Base-by-base conservation (phyloP, 2,888 invertebrate species). In the Parnassius glacialis region DNA sequence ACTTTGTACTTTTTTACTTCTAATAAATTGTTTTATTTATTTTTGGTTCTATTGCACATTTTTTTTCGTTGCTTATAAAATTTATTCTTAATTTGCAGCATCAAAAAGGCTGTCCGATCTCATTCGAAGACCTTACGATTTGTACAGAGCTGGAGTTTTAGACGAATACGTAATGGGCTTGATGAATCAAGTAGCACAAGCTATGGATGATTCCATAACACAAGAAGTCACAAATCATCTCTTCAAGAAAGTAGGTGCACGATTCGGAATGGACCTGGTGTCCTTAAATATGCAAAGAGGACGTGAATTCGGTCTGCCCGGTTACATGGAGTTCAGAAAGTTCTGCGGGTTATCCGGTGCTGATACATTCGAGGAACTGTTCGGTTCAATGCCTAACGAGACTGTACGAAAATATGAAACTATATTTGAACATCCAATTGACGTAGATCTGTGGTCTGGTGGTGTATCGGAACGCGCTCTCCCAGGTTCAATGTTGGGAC, bases 381-480 rank as follows among this genome's bases (percentile, higher is more conserved):
- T 95, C 69, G 97, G 96, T 42, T 94, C 96, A 55, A 97, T 98
- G 97, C 94, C 96, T 5, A 97, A 97, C 78, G 95, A 96, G 67
- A 97, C 97, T 1, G 95, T 97, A 55, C 89, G 94, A 63, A 94
- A 96, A 82, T 97, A 97, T 79, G 93, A 95, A 70, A 94, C 95
- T 3, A 96, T 97, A 75, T 97, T 96, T 77, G 96, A 96, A 94
- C 96, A 97, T 83, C 97, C 97, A 1, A 93, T 95, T 65, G 98
- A 98, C 83, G 96, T 98, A 54, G 98, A 98, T 91, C 92, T 98
- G 60, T 98, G 98, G 97, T 97, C 97, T 16, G 98, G 97, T 56
- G 98, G 98, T 55, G 97, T 98, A 9, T 97, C 97, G 0, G 98
- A 98, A 80, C 93, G 95, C 66, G 96, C 98, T 2, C 92, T 98